Percentiles rank a stretch among this genome's conserved stretches.
Conservation (phyloP, 2,888 invertebrate species). For the Uloborus plumipes region DNA sequence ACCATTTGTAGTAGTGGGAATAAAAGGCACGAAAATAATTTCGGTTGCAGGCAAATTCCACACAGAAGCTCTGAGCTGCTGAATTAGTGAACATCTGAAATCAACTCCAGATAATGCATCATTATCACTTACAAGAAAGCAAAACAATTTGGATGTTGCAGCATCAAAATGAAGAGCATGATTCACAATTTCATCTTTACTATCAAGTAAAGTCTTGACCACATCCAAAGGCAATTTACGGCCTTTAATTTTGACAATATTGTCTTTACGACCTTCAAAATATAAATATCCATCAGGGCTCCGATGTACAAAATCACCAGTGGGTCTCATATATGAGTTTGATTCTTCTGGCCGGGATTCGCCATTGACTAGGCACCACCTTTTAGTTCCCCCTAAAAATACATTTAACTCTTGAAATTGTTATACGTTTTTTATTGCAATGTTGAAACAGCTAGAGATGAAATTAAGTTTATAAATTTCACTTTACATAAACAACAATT, state of each 20-base stretch:
- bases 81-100: constrained; percentile 5
- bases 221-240: constrained; percentile 74
- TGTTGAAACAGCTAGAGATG: too few species aligned
- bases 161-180: constrained; percentile 28
- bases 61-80: neutral
- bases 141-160: constrained; percentile 7
- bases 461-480: too few species aligned
- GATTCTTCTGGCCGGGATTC: constrained; percentile 61
- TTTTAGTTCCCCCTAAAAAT: constrained; percentile 67
- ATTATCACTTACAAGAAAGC: constrained; percentile 16
- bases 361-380: constrained; percentile 69
- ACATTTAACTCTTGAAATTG: neutral
- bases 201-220: constrained; percentile 25
- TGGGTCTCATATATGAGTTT: constrained; percentile 72
- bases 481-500: too few species aligned
- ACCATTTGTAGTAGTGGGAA: constrained; percentile 71
- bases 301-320: constrained; percentile 81
- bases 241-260: constrained; percentile 83
- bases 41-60: constrained; percentile 68
- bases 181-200: constrained; percentile 13
- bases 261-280: constrained; percentile 77
- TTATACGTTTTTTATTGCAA: neutral
- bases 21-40: constrained; percentile 66
- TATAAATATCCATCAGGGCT: constrained; percentile 67
- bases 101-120: neutral